A percentile compares a stretch with the other conserved stretches of the same genome.
These are phyloP conservation scores for Dendrolimus houi DNA, from an alignment of 2,888 invertebrate genomes.

Conservation along the genomic window DNA sequence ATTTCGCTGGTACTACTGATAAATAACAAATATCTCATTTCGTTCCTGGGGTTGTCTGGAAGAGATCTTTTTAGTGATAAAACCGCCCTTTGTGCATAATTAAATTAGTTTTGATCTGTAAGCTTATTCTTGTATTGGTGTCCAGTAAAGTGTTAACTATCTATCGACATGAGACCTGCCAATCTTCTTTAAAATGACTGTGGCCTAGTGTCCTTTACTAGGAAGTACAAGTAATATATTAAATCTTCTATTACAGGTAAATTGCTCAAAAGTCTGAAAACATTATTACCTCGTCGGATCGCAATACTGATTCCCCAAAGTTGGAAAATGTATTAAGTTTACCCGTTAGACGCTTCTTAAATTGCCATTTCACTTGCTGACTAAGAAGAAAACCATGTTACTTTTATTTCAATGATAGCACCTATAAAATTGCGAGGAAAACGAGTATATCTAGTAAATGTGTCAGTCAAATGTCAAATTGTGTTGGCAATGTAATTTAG, in stretches of 20 bases:
- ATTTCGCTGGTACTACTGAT: no score
- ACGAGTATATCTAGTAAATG: not conserved
- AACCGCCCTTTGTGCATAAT: no score
- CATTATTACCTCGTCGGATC: no score
- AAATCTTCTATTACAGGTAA: not conserved
- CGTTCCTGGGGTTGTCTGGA: no score
- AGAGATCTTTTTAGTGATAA: no score
- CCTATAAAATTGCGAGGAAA: not conserved
- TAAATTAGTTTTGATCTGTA: no score
- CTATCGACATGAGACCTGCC: no score
- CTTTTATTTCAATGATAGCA: not conserved
- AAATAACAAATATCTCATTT: no score
- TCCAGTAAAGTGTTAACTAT: no score
- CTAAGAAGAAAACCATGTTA: not conserved
- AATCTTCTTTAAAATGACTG: no score
- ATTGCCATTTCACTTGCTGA: not conserved
- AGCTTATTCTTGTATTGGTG: no score
- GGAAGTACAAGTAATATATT: not conserved
- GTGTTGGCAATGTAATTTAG: not conserved
- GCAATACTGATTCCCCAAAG: not conserved
- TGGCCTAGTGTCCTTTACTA: no score
- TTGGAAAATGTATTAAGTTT: not conserved
- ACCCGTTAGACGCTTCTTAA: not conserved
- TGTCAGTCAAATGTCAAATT: not conserved
- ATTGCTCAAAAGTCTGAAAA: not conserved